Evolutionary conservation across 2,888 invertebrate genomes (phyloP), one percentile per base, ranked within the genome.

Genomic region (Mythimna loreyi): DNA sequence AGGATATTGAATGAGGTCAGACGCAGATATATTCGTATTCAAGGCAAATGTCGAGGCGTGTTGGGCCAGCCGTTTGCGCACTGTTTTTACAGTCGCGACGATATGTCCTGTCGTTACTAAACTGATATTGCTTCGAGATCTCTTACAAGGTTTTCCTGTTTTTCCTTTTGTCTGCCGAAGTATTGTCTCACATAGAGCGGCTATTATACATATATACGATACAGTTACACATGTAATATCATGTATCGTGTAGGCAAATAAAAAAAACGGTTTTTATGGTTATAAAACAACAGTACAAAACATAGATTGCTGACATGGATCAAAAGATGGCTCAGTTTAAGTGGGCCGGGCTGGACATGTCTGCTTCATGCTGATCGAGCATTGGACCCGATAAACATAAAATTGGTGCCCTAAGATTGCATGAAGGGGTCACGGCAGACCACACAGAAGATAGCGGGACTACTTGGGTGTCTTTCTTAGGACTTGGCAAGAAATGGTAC

Each of bases 1-100:
- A 92, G 94, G 94, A 93, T 94, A 94, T 95, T 94, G 94, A 94
- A 95, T 92, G 92, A 93, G 94, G 94, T 94, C 94, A 93, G 89
- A 92, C 91, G 89, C 92, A 93, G 91, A 94, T 93, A 92, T 92
- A 93, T 93, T 92, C 92, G 88, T 90, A 91, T 91, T 91, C 89
- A 89, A 92, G 89, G 91, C 91, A 92, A 94, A 93, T 92, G 91
- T 91, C 89, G 89, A 91, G 90, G 91, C 91, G 91, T 90, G 90
- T 90, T 87, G 86, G 89, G 89, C 89, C 91, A 92, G 91, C 87
- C 90, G 91, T 92, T 92, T 90, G 90, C 90, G 91, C 91, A 90
- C 88, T 89, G 90, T 89, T 91, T 92, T 91, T 89, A 90, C 89
- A 86, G 85, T 85, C 78, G 74, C 84, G 84, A 78, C 87, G 84